Conservation (phyloP, 1,140 invertebrate species). For the Olivierus martensii region DNA sequence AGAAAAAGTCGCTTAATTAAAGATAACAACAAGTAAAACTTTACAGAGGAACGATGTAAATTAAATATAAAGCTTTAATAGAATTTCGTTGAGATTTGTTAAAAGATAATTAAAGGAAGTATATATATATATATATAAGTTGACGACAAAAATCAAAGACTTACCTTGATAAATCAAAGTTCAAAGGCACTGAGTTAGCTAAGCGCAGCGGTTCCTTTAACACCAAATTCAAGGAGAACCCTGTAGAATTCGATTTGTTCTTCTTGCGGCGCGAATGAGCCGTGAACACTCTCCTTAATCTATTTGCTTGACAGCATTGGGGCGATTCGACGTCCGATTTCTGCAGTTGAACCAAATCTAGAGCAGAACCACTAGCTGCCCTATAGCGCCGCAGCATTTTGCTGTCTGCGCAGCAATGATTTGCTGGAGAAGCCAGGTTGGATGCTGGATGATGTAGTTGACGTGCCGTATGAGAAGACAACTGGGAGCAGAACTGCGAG, state of each 20-base stretch:
- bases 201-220: conserved; percentile 35
- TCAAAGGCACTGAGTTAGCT: conserved; percentile 33
- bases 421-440: too few relatives aligned
- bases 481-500: too few relatives aligned
- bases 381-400: conserved; percentile 15
- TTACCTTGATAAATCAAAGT: conserved; percentile 25
- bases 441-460: too few relatives aligned
- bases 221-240: conserved; percentile 28
- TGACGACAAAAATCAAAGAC: not conserved
- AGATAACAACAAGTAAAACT: too few relatives aligned
- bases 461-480: too few relatives aligned
- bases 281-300: conserved; percentile 32
- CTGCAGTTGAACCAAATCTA: conserved; percentile 9
- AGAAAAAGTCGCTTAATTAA: too few relatives aligned
- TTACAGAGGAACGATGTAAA: too few relatives aligned
- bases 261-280: conserved; percentile 30
- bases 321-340: conserved; percentile 5
- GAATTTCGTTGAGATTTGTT: too few relatives aligned
- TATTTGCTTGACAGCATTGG: conserved; percentile 18
- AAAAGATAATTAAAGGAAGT: too few relatives aligned
- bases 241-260: conserved; percentile 13
- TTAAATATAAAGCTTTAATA: too few relatives aligned
- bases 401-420: not conserved
- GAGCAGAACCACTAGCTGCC: conserved; percentile 10
- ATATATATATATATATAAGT: too few relatives aligned